Percentiles rank a stretch among this genome's conserved stretches.
Conservation (phyloP, 2,797 vertebrate genomes). For the Aphelocoma californica region DNA sequence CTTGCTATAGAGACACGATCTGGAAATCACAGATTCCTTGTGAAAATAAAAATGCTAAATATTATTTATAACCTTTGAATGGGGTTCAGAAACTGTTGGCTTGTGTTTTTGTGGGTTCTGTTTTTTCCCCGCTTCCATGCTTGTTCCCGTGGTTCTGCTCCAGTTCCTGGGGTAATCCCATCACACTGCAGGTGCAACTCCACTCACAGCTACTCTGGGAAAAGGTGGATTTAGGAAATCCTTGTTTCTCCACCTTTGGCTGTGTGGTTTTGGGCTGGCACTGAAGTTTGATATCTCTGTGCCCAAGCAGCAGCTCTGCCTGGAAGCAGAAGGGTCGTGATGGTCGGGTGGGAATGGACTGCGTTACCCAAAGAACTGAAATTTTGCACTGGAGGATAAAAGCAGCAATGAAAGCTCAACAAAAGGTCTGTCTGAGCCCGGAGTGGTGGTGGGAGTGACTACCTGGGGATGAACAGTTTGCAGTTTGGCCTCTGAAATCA, state of each 20-base stretch:
- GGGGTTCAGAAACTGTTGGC: not conserved
- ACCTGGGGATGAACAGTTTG: not conserved
- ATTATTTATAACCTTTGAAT: not conserved
- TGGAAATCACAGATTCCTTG: conserved; percentile 35
- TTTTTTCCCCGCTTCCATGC: not conserved
- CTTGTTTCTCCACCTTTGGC: not conserved
- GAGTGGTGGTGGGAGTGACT: not conserved
- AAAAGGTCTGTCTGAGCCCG: not conserved
- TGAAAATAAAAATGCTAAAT: conserved; percentile 14
- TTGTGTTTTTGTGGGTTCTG: not conserved
- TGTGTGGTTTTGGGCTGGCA: not conserved
- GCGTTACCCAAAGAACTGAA: not conserved
- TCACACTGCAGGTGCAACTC: not conserved
- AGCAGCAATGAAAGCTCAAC: not conserved
- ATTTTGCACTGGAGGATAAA: not conserved
- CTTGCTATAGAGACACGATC: not conserved
- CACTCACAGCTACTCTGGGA: not conserved
- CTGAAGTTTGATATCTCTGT: not conserved
- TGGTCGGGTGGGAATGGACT: not conserved
- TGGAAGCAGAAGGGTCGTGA: not conserved
- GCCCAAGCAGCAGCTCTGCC: not conserved
- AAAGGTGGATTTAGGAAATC: not conserved
- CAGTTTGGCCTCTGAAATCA: not conserved
- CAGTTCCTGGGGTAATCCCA: rapidly evolving
- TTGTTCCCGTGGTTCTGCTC: not conserved